Percentiles rank a stretch among this genome's conserved stretches.
phyloP scores from a whole-genome alignment of 2,113 vertebrate genomes.

The Puntigrus tetrazona region DNA sequence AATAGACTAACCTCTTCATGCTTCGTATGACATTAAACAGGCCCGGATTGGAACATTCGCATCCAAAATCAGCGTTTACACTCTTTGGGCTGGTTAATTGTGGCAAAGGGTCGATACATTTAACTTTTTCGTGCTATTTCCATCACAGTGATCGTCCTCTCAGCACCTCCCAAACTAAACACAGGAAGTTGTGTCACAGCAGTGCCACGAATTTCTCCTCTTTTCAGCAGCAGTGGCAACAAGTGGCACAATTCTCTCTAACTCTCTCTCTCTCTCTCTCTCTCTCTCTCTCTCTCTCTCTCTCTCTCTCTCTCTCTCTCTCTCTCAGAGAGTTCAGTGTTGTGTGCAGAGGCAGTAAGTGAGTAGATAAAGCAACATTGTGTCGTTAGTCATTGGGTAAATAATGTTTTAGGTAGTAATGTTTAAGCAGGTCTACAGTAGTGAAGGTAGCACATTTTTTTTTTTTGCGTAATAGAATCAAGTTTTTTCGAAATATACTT shows the following conservation, averaged over 20 bases:
- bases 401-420: not conserved
- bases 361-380: not conserved
- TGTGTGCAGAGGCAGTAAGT: not conserved
- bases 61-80: not conserved
- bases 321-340: too few species aligned
- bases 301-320: too few species aligned
- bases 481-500: too few species aligned
- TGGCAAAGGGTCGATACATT: not conserved
- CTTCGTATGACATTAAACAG: not conserved
- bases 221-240: slow-evolving; percentile 15
- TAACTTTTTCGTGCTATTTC: not conserved
- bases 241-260: not conserved
- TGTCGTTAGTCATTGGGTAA: not conserved
- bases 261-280: too few species aligned
- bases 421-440: too few species aligned
- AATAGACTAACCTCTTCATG: not conserved
- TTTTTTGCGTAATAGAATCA: not conserved
- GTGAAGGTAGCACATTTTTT: not conserved
- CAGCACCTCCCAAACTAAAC: slow-evolving; percentile 44
- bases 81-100: not conserved
- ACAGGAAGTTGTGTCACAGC: slow-evolving; percentile 32
- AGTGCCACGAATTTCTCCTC: slow-evolving; percentile 31
- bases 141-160: slow-evolving; percentile 2
- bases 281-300: too few species aligned
- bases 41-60: not conserved